Evolutionary conservation across 2,797 vertebrate species (phyloP).

Genomic region (Acipenser oxyrinchus): DNA sequence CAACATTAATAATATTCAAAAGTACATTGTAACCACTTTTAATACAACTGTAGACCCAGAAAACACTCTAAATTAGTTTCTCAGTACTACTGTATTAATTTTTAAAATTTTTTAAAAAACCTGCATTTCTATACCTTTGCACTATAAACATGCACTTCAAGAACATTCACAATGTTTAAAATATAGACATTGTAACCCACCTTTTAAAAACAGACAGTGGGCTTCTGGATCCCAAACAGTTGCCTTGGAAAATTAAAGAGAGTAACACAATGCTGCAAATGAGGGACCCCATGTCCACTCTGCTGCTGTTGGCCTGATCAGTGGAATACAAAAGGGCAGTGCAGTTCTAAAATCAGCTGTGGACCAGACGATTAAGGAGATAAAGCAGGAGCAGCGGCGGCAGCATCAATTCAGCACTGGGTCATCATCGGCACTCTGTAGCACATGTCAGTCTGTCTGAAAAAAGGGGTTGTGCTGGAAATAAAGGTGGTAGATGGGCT

Average conservation of each 20-base stretch:
- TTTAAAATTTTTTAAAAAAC: no score
- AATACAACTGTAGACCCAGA: no score
- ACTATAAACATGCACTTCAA: no score
- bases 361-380: slow-evolving; percentile 33
- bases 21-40: no score
- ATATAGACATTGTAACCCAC: slow-evolving; percentile 46
- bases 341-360: slow-evolving; percentile 27
- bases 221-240: slow-evolving; percentile 53
- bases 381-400: slow-evolving; percentile 32
- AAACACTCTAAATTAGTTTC: no score
- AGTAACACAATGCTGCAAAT: slow-evolving; percentile 52
- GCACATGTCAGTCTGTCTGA: slow-evolving; percentile 38
- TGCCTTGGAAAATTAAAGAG: slow-evolving; percentile 57
- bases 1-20: no score
- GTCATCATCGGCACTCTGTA: slow-evolving; percentile 40
- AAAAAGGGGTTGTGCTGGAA: slow-evolving; percentile 22
- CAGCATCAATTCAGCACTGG: slow-evolving; percentile 45
- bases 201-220: slow-evolving; percentile 65
- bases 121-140: no score
- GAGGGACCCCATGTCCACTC: slow-evolving; percentile 60
- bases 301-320: slow-evolving; percentile 38
- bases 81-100: no score
- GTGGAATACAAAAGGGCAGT: slow-evolving; percentile 25
- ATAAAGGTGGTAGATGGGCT: slow-evolving; percentile 27
- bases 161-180: background rate